Percentiles rank a stretch among this genome's conserved stretches.
Evolutionary conservation across 2,888 invertebrate species (phyloP).

Genomic region (Himalopsyche kuldschensis): DNA sequence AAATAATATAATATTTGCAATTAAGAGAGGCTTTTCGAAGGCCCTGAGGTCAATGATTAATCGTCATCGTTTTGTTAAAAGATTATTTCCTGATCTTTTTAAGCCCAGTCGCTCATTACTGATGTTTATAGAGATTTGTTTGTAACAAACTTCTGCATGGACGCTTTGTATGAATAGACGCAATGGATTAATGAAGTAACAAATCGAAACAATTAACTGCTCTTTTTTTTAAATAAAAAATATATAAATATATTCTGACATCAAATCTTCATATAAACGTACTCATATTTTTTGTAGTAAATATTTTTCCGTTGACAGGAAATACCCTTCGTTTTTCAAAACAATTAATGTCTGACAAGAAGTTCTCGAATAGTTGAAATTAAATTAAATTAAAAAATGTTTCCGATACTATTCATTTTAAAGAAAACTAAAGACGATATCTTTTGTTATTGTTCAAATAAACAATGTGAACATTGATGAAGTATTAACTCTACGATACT

Average conservation of each 20-base stretch:
- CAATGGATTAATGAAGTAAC: background rate
- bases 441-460: background rate
- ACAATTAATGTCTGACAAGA: background rate
- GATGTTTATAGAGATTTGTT: background rate
- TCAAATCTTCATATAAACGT: no score
- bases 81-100: background rate
- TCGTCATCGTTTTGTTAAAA: background rate
- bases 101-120: background rate
- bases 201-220: no score
- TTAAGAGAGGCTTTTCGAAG: background rate
- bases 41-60: background rate
- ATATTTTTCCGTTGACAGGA: background rate
- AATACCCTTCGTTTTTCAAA: background rate
- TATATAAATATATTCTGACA: no score
- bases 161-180: background rate
- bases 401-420: background rate
- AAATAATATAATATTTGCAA: background rate
- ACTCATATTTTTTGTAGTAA: background rate
- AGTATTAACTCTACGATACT: no score
- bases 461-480: no score
- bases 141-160: background rate
- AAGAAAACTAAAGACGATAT: background rate
- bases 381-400: background rate
- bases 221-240: no score
- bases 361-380: background rate